Base-by-base conservation (phyloP, 2,113 vertebrate genomes). In the Atrichornis clamosus region DNA sequence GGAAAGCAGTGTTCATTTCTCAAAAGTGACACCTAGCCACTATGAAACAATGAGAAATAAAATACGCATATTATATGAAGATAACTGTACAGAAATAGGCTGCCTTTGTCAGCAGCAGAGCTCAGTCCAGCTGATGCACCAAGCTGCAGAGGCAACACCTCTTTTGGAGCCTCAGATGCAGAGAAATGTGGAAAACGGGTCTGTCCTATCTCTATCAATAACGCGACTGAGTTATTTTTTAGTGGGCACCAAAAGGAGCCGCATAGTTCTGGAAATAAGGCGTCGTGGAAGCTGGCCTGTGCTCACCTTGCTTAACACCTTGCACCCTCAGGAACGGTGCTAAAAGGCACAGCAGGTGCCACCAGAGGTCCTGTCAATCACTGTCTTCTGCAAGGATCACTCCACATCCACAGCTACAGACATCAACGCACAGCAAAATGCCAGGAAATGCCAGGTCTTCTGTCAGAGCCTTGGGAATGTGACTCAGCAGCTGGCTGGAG, bases 211-310 rank as follows among this genome's bases (percentile, higher is more conserved):
- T 49, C 44, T 23, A 41, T 13, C 67, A 63, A 24, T 28, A 68
- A 56, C 5, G 11, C 5, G 13, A 3, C 6, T 16, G n/a, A 87
- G 10, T 32, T 76, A 0, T 3, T 17, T 22, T 30, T 46, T 5
- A 73, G 17, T 5, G 24, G 50, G 32, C 63, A 63, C 28, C 27
- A 58, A 32, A 62, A 84, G 42, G 30, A 95, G 60, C 13, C 14
- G 39, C 4, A 10, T 7, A 28, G 28, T 13, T 75, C 80, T 30
- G 58, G 82, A 60, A 94, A 83, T 2, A 15, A 60, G 33, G 55
- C 22, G 8, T 2, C 35, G 26, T 2, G 27, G 44, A 37, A 37
- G 7, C 17, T 63, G 15, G 37, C 58, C 28, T 0, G 0, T 9
- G 37, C 39, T 67, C 63, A 23, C 44, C 23, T 68, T 64, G 52